These are phyloP conservation scores for Zonotrichia leucophrys DNA, from an alignment of 2,113 vertebrate genomes.

Conservation along the genomic window DNA sequence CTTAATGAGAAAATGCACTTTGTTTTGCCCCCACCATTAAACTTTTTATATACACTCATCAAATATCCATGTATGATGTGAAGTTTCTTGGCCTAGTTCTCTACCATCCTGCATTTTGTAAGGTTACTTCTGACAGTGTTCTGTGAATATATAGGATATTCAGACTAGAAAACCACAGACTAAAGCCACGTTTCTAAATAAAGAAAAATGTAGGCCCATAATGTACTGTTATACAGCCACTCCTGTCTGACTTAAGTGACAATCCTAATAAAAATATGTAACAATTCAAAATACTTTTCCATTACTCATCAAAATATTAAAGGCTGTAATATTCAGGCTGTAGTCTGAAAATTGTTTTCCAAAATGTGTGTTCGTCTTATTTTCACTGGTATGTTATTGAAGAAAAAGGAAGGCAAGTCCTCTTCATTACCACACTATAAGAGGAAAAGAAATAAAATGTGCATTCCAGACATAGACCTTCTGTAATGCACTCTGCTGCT, in stretches of 20 bases:
- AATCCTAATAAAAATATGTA: neutral
- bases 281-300: neutral
- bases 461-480: neutral
- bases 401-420: neutral
- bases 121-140: neutral
- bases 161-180: neutral
- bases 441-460: neutral
- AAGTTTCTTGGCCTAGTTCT: neutral
- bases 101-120: neutral
- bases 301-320: neutral
- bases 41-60: neutral
- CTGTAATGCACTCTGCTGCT: neutral
- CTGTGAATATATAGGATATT: neutral
- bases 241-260: neutral
- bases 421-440: neutral
- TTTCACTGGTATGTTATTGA: neutral
- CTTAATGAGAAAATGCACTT: neutral
- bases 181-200: neutral
- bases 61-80: neutral
- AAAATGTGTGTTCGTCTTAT: neutral
- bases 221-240: neutral
- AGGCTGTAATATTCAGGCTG: too few species aligned
- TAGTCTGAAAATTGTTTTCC: neutral
- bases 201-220: neutral
- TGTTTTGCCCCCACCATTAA: neutral